phyloP scores from a whole-genome alignment of 2,797 vertebrate species.

The Rhinatrema bivittatum region DNA sequence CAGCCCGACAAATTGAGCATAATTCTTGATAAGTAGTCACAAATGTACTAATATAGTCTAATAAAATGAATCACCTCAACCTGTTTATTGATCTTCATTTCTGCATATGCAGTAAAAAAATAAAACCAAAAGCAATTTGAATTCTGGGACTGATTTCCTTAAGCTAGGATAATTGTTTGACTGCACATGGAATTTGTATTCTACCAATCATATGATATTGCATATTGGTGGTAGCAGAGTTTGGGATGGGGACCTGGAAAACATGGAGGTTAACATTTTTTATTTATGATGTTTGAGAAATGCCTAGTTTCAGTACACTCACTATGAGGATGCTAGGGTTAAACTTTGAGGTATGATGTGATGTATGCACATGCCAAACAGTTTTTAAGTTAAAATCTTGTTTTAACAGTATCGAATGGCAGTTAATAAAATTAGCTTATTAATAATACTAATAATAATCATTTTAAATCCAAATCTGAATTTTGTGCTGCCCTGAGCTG shows the following conservation, averaged over 20 bases:
- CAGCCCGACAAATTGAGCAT: no score
- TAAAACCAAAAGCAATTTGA: not conserved
- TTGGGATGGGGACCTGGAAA: slow-evolving; percentile 7
- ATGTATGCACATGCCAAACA: not conserved
- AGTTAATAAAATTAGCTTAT: no score
- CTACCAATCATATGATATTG: no score
- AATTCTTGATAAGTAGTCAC: no score
- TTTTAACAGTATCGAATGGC: no score
- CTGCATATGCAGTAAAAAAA: not conserved
- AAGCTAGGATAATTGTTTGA: not conserved
- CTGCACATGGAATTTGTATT: not conserved
- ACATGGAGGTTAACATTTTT: slow-evolving; percentile 1
- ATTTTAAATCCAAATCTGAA: not conserved
- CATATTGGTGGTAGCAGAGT: no score
- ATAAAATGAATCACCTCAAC: not conserved
- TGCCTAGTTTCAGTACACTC: not conserved
- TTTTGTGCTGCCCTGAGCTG: not conserved
- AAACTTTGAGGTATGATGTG: not conserved
- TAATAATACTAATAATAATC: no score
- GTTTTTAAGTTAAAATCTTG: no score
- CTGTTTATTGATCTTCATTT: no score
- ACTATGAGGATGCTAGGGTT: not conserved
- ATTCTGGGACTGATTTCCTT: not conserved
- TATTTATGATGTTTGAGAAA: not conserved
- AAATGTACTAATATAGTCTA: not conserved